Evolutionary conservation across 2,888 invertebrate species (phyloP).

Genomic region (Nomada fabriciana): DNA sequence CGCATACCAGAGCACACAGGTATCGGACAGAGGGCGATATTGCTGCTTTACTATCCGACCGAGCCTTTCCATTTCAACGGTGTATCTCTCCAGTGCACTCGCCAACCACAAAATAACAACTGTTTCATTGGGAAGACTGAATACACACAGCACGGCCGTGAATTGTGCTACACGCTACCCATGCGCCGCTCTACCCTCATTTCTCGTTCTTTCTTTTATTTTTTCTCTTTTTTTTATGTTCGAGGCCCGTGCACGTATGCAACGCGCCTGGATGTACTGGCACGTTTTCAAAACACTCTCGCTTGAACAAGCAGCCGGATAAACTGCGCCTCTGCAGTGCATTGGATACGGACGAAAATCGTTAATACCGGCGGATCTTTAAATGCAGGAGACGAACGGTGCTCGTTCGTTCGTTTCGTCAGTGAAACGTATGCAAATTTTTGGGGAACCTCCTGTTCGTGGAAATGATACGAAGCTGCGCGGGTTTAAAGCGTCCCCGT

Average conservation of each 20-base stretch:
- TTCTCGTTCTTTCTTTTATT: neutral
- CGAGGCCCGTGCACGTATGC: neutral
- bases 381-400: slow-evolving; percentile 30
- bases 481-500: slow-evolving; percentile 46
- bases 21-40: slow-evolving; percentile 51
- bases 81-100: slow-evolving; percentile 65
- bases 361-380: slow-evolving; percentile 54
- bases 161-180: slow-evolving; percentile 58
- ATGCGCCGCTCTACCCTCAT: slow-evolving; percentile 14
- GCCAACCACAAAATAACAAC: slow-evolving; percentile 69
- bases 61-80: slow-evolving; percentile 52
- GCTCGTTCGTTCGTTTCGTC: slow-evolving; percentile 5
- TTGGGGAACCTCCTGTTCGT: neutral
- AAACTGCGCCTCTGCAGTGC: slow-evolving; percentile 48
- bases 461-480: neutral
- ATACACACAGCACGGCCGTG: slow-evolving; percentile 61
- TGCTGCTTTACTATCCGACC: slow-evolving; percentile 49
- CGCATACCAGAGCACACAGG: slow-evolving; percentile 13
- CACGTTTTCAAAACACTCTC: slow-evolving; percentile 69
- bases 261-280: slow-evolving; percentile 49
- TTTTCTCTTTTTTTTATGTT: neutral
- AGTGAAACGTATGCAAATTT: slow-evolving; percentile 2
- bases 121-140: slow-evolving; percentile 68
- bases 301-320: slow-evolving; percentile 63
- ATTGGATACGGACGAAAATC: slow-evolving; percentile 43